Evolutionary conservation across 2,113 vertebrate genomes (phyloP), one percentile per base, ranked within the genome.

Genomic region (Isichthys henryi): DNA sequence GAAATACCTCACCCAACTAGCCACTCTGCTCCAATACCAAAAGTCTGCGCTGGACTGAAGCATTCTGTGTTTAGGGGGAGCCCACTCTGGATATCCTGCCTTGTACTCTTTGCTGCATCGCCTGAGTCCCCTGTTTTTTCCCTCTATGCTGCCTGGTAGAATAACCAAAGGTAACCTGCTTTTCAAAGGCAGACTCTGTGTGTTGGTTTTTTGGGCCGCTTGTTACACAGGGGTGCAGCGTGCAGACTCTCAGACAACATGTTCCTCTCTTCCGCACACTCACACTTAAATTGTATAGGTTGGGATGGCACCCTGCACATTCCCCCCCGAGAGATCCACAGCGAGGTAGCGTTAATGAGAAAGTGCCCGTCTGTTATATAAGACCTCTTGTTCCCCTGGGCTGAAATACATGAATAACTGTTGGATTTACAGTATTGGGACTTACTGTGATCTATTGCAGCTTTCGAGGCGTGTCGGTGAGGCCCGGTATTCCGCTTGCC

Each of bases 361-460:
- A 74, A 31, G 66, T 74, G 11, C 31, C 35, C 6, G 17, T 43
- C 35, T 80, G 74, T 80, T 80, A 80, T 19, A 19, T 80, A 43
- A 80, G 74, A 35, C 74, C 74, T 80, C 74, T 39, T 2, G 0
- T 80, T 43, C 74, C 74, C 35, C 31, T 80, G 74, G 31, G 74
- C 74, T 80, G 74, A 80, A 80, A 80, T 39, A 80, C 74, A 80
- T 80, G 35, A 80, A 80, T 80, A 80, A 80, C 35, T 39, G 74
- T 6, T 19, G 17, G 74, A 39, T 39, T 43, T 80, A n/a, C n/a
- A n/a, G n/a, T n/a, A 80, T 80, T 80, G 74, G 39, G 74, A 80
- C 35, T 80, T 43, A 80, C 35, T 43, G 74, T 80, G 74, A 80
- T 80, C 74, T 80, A 80, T 19, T 43, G 74, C 35, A 6, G 74